Evolutionary conservation across 2,888 invertebrate species (phyloP), one percentile per base, ranked within the genome.

Genomic region (Melinaea marsaeus): DNA sequence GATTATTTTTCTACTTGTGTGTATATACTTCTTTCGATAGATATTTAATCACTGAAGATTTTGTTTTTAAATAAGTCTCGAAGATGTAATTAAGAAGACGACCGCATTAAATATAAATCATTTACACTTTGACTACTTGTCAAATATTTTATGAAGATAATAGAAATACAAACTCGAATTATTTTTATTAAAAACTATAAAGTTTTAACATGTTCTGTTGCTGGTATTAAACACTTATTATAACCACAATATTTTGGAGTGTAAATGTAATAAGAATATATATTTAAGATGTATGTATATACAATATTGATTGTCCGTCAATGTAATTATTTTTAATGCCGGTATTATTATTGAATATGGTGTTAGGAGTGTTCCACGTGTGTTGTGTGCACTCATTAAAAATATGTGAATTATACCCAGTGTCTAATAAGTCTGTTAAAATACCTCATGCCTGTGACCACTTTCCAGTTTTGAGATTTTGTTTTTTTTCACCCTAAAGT

Each of bases 1-100:
- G 69, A 75, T 74, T 79, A 79, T 79, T 80, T 81, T 79, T 77
- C 69, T 78, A 81, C 72, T 70, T 73, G 74, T 69, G 65, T 68
- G 62, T 70, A 64, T 62, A 59, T 65, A 65, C 63, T 47, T 62
- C 68, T 68, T 69, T 66, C 55, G 61, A 66, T 58, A 62, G 64
- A 61, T 69, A 62, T 66, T 60, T 60, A 65, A 58, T 58, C 57
- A 34, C 61, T 55, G 57, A 57, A 37, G 55, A 45, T 61, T 64
- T 62, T 64, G 13, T 57, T 55, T 65, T 65, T 61, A 61, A 45
- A 58, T 48, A 55, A 47, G 55, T 62, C 46, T 64, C 54, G 42
- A 58, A 42, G 9, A 42, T 42, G 60, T 64, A 64, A 61, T 46
- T 5, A 47, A 63, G 55, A 58, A 56, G 48, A 58, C 34, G 55